Percentiles rank a stretch among this genome's conserved stretches.
Conservation (phyloP, 1,140 invertebrate genomes). For the Hetaerina americana region DNA sequence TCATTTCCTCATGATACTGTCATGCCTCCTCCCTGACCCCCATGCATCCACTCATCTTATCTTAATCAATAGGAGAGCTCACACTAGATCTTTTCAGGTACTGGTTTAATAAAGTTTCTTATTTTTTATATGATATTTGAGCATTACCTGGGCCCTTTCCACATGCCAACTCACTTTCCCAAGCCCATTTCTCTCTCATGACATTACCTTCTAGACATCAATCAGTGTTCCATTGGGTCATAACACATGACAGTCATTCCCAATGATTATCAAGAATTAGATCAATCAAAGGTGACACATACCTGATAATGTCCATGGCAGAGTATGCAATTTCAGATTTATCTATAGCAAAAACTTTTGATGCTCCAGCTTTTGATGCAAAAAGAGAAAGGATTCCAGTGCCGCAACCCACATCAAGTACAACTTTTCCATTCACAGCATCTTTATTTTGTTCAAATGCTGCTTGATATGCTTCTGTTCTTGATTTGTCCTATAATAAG, state of each 20-base stretch:
- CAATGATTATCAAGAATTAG: too few species aligned
- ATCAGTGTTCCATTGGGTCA: neutral
- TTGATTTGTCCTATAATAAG: slow-evolving; percentile 59
- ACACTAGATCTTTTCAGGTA: too few species aligned
- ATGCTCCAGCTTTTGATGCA: slow-evolving; percentile 85
- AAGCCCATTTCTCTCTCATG: too few species aligned
- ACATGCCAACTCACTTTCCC: too few species aligned
- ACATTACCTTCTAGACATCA: neutral
- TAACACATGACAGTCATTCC: neutral
- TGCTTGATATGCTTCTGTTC: slow-evolving; percentile 86
- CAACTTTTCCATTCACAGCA: slow-evolving; percentile 57
- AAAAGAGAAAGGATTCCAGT: slow-evolving; percentile 95
- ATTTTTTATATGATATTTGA: neutral
- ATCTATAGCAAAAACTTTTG: slow-evolving; percentile 86
- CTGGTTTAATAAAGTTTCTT: neutral
- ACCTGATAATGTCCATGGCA: slow-evolving; percentile 73
- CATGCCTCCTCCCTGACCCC: too few species aligned
- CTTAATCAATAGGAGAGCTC: too few species aligned
- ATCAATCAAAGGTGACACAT: slow-evolving; percentile 33
- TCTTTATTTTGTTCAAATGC: slow-evolving; percentile 76
- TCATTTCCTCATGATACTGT: too few species aligned
- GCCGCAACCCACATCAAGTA: slow-evolving; percentile 94
- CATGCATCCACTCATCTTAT: too few species aligned
- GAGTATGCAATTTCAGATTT: slow-evolving; percentile 79
- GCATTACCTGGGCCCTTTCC: too few species aligned